Evolutionary conservation across 2,888 invertebrate genomes (phyloP).

Genomic region (Scaptomyza parva): DNA sequence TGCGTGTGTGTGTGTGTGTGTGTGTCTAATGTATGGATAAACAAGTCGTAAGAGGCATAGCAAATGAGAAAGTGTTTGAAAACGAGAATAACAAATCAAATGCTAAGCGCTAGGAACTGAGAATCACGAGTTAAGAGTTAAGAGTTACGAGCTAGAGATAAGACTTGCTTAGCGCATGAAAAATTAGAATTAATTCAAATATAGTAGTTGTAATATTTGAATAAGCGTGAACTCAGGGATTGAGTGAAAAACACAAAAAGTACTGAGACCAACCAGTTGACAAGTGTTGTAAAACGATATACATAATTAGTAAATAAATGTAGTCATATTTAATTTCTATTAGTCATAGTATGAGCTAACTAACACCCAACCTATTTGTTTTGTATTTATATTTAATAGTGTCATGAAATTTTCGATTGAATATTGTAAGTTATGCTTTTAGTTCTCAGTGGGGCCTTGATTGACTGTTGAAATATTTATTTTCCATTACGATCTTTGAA

Average conservation of each 20-base stretch:
- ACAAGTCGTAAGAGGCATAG: constrained; percentile 64
- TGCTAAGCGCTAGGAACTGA: constrained; percentile 54
- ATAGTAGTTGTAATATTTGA: constrained; percentile 17
- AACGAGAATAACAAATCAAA: constrained; percentile 42
- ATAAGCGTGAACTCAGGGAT: not conserved
- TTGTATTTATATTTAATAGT: not conserved
- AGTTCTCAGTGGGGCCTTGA: constrained; percentile 29
- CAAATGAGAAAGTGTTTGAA: constrained; percentile 59
- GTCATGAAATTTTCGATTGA: constrained; percentile 4
- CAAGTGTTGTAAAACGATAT: constrained; percentile 13
- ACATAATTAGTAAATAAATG: not conserved
- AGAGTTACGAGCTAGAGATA: constrained; percentile 17
- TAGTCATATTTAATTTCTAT: constrained; percentile 3
- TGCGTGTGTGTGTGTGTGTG: constrained; percentile 17
- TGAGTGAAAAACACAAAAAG: constrained; percentile 3
- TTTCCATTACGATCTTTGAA: constrained; percentile 12
- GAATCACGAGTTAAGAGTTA: constrained; percentile 18
- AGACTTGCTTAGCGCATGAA: constrained; percentile 27
- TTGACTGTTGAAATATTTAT: constrained; percentile 13
- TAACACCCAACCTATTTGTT: constrained; percentile 1
- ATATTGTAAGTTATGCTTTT: not conserved
- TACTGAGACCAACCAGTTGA: constrained; percentile 24
- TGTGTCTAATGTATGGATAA: constrained; percentile 27
- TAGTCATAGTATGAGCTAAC: constrained; percentile 38
- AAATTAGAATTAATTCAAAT: constrained; percentile 22